These are phyloP conservation scores for Tauraco hartlaubi DNA, from an alignment of 2,797 vertebrate species.

Conservation along the genomic window DNA sequence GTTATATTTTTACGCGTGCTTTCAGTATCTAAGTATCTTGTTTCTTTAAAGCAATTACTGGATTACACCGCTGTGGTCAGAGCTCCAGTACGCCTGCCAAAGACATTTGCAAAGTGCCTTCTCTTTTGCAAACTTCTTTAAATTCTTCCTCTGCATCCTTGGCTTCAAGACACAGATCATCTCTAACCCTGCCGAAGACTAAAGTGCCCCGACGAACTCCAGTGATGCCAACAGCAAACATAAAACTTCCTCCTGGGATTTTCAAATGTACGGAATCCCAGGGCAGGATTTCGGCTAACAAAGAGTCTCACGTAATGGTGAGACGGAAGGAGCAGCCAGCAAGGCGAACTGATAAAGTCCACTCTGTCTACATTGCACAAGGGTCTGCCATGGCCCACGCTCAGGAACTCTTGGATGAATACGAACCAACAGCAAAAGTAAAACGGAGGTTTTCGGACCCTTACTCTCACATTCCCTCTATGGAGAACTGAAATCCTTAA, in stretches of 20 bases:
- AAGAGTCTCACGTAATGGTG: slow-evolving; percentile 31
- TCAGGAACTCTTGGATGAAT: slow-evolving; percentile 69
- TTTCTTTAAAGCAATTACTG: slow-evolving; percentile 77
- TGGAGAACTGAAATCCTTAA: slow-evolving; percentile 76
- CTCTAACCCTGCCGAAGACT: slow-evolving; percentile 76
- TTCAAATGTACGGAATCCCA: slow-evolving; percentile 54
- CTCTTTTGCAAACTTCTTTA: slow-evolving; percentile 35
- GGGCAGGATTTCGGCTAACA: not conserved
- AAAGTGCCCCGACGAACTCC: slow-evolving; percentile 87
- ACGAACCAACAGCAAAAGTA: slow-evolving; percentile 38
- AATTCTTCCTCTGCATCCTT: not conserved
- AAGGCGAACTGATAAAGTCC: slow-evolving; percentile 88
- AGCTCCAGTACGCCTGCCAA: slow-evolving; percentile 46
- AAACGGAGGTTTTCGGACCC: slow-evolving; percentile 91
- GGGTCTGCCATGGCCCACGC: slow-evolving; percentile 72
- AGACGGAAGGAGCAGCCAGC: slow-evolving; percentile 83
- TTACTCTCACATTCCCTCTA: slow-evolving; percentile 79
- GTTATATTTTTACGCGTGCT: not conserved
- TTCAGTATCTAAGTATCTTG: slow-evolving; percentile 46
- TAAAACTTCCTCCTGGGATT: slow-evolving; percentile 87
- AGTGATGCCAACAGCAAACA: slow-evolving; percentile 87
- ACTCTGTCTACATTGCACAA: slow-evolving; percentile 85
- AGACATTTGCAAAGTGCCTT: slow-evolving; percentile 55
- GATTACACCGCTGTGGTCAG: slow-evolving; percentile 46
- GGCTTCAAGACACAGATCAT: slow-evolving; percentile 56